phyloP scores from a whole-genome alignment of 2,797 vertebrate species.

The Notamacropus eugenii region DNA sequence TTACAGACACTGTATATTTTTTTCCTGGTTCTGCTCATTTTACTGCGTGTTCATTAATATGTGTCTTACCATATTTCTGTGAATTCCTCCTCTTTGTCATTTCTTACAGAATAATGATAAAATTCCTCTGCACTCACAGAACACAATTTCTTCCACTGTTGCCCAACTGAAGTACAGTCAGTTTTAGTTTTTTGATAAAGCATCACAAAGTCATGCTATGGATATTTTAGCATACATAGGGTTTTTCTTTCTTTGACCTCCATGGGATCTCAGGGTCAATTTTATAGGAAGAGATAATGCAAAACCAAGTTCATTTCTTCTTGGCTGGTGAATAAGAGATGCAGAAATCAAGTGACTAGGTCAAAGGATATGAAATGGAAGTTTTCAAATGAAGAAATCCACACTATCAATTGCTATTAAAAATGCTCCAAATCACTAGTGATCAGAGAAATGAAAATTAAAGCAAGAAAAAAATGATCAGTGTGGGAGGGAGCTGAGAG shows the following conservation, averaged over 20 bases:
- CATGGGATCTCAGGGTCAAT: background rate
- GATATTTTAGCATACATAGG: background rate
- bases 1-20: background rate
- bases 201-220: background rate
- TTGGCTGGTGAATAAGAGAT: background rate
- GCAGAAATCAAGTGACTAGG: background rate
- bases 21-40: background rate
- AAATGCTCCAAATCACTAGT: no score
- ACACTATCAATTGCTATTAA: no score
- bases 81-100: background rate
- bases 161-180: background rate
- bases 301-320: background rate
- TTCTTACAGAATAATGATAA: background rate
- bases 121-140: background rate
- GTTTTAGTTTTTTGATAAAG: background rate
- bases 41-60: background rate
- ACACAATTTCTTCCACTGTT: background rate
- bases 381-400: no score
- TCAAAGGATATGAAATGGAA: background rate
- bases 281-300: background rate
- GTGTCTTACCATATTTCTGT: background rate
- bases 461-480: background rate
- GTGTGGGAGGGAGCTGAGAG: background rate
- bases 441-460: background rate
- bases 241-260: background rate